Conservation (phyloP, 2,888 invertebrate genomes). For the Folsomia manolachei region DNA sequence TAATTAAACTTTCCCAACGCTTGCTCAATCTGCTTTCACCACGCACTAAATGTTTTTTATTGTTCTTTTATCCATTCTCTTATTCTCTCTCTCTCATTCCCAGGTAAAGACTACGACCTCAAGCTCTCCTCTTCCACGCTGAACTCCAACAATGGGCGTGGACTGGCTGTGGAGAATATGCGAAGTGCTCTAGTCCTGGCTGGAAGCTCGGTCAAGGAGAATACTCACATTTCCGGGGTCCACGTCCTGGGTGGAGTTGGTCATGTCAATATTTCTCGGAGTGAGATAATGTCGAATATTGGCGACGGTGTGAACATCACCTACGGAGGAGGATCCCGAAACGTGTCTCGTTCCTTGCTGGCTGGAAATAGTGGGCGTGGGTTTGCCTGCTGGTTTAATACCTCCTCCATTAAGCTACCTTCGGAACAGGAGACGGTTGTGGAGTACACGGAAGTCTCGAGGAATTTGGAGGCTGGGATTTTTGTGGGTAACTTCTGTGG, state of each 20-base stretch:
- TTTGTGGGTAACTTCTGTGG: conserved; percentile 91
- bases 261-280: conserved; percentile 88
- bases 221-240: conserved; percentile 84
- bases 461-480: conserved; percentile 83
- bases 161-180: conserved; percentile 88
- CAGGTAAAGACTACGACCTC: conserved; percentile 73
- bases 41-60: background rate
- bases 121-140: conserved; percentile 81
- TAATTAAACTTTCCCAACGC: background rate
- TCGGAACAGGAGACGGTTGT: conserved; percentile 82
- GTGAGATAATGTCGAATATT: conserved; percentile 82
- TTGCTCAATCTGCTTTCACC: background rate
- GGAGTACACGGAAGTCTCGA: conserved; percentile 80
- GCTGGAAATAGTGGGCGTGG: conserved; percentile 87
- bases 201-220: conserved; percentile 76
- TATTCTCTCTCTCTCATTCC: too few species aligned
- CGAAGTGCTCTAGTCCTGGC: conserved; percentile 84
- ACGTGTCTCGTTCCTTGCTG: conserved; percentile 80
- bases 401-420: conserved; percentile 75
- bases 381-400: conserved; percentile 84
- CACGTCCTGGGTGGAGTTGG: conserved; percentile 88
- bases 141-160: conserved; percentile 87
- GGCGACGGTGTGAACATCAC: conserved; percentile 95
- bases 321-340: conserved; percentile 88
- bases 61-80: background rate